Percentiles rank a stretch among this genome's conserved stretches.
Evolutionary conservation across 2,888 invertebrate species (phyloP).

Genomic region (Pheosia gnoma): DNA sequence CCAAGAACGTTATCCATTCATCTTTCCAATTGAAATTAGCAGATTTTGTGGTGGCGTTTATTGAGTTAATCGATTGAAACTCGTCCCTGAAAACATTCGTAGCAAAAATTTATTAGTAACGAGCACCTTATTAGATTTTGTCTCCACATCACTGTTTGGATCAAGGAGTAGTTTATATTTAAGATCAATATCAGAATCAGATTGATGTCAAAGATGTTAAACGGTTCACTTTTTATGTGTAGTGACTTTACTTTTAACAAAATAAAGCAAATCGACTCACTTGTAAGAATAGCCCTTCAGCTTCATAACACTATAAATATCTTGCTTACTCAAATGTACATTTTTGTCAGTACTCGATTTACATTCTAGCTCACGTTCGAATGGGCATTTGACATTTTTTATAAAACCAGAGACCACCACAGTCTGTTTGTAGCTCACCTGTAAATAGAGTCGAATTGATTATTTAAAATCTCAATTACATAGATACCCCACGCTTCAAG

Average conservation of each 20-base stretch:
- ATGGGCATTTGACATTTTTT: not conserved
- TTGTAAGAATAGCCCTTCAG: constrained; percentile 42
- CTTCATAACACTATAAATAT: constrained; percentile 45
- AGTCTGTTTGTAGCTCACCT: not conserved
- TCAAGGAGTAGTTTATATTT: too few species aligned
- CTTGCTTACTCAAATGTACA: constrained; percentile 30
- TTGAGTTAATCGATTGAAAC: constrained; percentile 42
- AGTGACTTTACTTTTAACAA: too few species aligned
- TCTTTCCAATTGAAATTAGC: constrained; percentile 39
- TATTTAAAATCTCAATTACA: too few species aligned
- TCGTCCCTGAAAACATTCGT: not conserved
- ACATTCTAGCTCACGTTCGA: not conserved
- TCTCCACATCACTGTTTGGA: too few species aligned
- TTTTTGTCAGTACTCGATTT: constrained; percentile 14
- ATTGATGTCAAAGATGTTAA: too few species aligned
- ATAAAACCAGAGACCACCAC: not conserved
- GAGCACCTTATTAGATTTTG: too few species aligned
- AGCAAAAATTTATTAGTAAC: too few species aligned
- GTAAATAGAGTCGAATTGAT: not conserved
- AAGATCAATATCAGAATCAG: too few species aligned
- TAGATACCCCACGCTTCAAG: too few species aligned
- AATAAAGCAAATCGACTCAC: constrained; percentile 30
- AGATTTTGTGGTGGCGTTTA: constrained; percentile 26
- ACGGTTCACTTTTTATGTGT: too few species aligned
- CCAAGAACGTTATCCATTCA: constrained; percentile 50